Conservation (phyloP, 2,888 invertebrate genomes). For the Apantesis nais region DNA sequence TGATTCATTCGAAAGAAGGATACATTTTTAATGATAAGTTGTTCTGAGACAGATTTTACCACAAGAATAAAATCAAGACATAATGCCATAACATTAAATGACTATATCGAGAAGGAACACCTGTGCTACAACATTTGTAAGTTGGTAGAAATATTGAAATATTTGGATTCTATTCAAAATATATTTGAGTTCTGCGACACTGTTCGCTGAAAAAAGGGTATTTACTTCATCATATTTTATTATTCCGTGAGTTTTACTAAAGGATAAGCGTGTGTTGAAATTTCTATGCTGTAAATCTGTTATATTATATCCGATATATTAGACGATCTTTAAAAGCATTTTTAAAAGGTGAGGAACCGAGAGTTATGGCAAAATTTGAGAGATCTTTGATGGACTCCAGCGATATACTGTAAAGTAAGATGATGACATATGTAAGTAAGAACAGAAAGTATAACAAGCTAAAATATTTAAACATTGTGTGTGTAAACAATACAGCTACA, state of each 20-base stretch:
- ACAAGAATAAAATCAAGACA: background rate
- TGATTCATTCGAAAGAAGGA: background rate
- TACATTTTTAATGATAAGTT: background rate
- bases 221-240: background rate
- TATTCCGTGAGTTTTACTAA: background rate
- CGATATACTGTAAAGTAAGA: no score
- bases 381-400: no score
- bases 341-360: no score
- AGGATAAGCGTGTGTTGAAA: background rate
- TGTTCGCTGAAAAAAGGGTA: background rate
- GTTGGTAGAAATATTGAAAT: background rate
- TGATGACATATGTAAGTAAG: no score
- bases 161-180: background rate
- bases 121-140: background rate
- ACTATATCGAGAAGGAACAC: background rate
- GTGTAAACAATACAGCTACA: no score
- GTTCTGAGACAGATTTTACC: background rate
- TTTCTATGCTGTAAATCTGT: background rate
- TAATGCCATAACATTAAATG: background rate
- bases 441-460: no score
- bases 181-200: background rate
- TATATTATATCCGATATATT: no score
- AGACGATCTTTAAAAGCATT: no score
- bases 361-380: no score
- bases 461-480: no score